Conservation (phyloP, 35 echinoderm and acorn worm genomes). For the Antedon bifida region DNA sequence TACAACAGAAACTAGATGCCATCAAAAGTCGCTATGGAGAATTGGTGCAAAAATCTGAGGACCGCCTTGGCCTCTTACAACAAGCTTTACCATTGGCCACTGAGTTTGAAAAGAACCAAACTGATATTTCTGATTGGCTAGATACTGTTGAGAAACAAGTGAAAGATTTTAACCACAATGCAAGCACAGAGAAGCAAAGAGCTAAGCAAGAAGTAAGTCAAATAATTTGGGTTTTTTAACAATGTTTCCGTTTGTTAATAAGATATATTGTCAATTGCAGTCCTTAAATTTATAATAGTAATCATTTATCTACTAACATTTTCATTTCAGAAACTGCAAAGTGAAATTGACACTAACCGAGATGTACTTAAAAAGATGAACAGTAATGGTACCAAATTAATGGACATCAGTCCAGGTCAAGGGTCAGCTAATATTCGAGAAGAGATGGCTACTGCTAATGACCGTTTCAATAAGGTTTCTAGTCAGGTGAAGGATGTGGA, state of each 20-base stretch:
- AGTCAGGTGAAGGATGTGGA: constrained; percentile 82
- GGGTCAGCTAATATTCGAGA: constrained; percentile 64
- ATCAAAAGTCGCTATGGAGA: constrained; percentile 83
- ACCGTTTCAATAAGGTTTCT: constrained; percentile 64
- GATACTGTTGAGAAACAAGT: constrained; percentile 62
- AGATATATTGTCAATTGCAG: background rate
- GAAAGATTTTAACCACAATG: constrained; percentile 50
- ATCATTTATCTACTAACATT: background rate
- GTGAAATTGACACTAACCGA: constrained; percentile 49
- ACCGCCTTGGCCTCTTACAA: constrained; percentile 51
- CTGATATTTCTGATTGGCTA: constrained; percentile 52
- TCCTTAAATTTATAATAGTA: too few relatives aligned
- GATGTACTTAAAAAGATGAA: constrained; percentile 48
- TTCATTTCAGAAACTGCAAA: constrained; percentile 76
- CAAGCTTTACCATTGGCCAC: constrained; percentile 66
- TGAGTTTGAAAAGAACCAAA: constrained; percentile 64
- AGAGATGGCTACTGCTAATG: constrained; percentile 49
- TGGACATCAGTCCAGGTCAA: constrained; percentile 60
- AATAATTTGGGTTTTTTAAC: background rate
- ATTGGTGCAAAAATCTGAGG: constrained; percentile 68
- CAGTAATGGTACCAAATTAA: constrained; percentile 55
- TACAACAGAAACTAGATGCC: constrained; percentile 83
- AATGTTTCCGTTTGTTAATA: background rate
- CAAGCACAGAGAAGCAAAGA: constrained; percentile 67
- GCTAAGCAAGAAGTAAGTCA: constrained; percentile 70